Percentiles rank a stretch among this genome's conserved stretches.
phyloP scores from a whole-genome alignment of 2,888 invertebrate species.

The Craniophora ligustri region DNA sequence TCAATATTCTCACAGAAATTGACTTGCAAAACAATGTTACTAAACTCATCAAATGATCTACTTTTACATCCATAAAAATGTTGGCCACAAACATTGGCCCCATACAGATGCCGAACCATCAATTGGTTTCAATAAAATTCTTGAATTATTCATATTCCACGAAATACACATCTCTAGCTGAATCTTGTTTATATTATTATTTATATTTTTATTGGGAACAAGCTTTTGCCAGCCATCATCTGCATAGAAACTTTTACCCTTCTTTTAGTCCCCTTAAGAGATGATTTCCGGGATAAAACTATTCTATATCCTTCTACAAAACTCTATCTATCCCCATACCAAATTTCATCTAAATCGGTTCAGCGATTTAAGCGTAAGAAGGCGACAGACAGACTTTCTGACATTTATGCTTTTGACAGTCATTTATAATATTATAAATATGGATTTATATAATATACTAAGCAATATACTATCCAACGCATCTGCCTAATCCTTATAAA shows the following conservation, averaged over 20 bases:
- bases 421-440: too few relatives aligned
- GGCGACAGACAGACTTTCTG: too few relatives aligned
- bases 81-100: conserved; percentile 24
- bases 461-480: conserved; percentile 25
- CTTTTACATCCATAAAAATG: conserved; percentile 19
- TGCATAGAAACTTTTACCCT: too few relatives aligned
- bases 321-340: too few relatives aligned
- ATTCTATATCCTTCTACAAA: too few relatives aligned
- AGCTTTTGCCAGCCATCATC: too few relatives aligned
- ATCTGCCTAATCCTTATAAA: conserved; percentile 40
- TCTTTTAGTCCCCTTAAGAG: too few relatives aligned
- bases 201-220: conserved; percentile 42
- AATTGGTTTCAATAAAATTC: conserved; percentile 54
- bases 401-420: too few relatives aligned
- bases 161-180: conserved; percentile 43
- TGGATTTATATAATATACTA: too few relatives aligned
- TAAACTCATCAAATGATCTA: conserved; percentile 43
- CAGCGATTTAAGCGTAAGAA: too few relatives aligned
- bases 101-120: conserved; percentile 33
- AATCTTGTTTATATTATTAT: conserved; percentile 56
- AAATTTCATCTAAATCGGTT: too few relatives aligned
- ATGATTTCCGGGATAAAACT: too few relatives aligned
- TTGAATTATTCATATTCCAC: conserved; percentile 68
- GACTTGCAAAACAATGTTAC: conserved; percentile 19
- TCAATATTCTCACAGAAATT: conserved; percentile 7